A percentile compares a stretch with the other conserved stretches of the same genome.
Evolutionary conservation across 2,797 vertebrate species (phyloP).

Genomic region (Myotis daubentonii): DNA sequence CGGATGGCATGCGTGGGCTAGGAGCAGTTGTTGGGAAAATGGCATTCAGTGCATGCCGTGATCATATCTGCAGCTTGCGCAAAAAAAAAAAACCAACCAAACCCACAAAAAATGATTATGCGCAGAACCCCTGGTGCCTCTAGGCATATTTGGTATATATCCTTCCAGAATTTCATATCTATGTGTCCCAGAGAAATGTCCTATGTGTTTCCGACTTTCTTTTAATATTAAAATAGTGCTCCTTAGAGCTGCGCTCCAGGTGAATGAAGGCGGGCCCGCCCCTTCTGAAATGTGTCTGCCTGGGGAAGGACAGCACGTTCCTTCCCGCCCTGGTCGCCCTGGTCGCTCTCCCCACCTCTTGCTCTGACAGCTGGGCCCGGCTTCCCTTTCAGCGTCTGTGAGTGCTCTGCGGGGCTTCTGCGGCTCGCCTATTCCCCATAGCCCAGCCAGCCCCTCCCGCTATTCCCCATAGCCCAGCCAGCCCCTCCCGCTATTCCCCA

Average conservation of each 20-base stretch:
- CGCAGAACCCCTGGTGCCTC: background rate
- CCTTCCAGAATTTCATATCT: background rate
- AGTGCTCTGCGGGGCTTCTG: background rate
- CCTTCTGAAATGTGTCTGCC: background rate
- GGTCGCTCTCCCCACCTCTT: background rate
- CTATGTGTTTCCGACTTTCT: background rate
- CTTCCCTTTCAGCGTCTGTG: background rate
- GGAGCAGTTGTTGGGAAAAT: background rate
- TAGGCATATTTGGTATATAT: background rate
- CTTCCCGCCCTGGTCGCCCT: too few species aligned
- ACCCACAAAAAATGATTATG: background rate
- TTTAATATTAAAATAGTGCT: background rate
- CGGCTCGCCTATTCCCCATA: background rate
- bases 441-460: too few species aligned
- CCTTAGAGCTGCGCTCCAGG: background rate
- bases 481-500: background rate
- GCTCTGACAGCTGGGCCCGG: background rate
- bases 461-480: background rate
- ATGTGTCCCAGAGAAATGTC: background rate
- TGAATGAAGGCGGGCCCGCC: background rate
- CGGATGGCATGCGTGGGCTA: background rate
- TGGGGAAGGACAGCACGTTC: fast-evolving
- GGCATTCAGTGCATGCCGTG: background rate
- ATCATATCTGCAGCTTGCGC: background rate
- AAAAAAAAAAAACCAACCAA: background rate